Evolutionary conservation across 2,888 invertebrate genomes (phyloP), one percentile per base, ranked within the genome.

Genomic region (Tipula helvola): DNA sequence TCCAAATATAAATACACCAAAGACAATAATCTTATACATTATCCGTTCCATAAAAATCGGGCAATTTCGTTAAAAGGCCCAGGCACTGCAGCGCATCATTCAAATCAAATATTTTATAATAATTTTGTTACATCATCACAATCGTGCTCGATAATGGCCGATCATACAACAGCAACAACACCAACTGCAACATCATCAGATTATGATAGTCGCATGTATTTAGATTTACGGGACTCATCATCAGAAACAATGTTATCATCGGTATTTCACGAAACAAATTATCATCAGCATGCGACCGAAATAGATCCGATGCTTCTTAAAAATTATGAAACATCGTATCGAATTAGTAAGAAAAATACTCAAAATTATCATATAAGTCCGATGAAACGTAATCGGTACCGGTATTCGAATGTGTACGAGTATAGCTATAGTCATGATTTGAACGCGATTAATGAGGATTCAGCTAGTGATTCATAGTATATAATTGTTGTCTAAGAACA

Each of bases 381-480:
- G 87, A 90, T 90, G 90, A 91, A 91, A 89, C 90, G 91, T 88
- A 71, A 71, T 10, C 87, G 87, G 86, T 91, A 91, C 89, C 90
- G 91, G 47, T 91, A 91, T 89, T 92, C 91, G 86, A 92, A 92
- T 88, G 90, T 92, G 86, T 92, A 92, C 88, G 91, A 92, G 89
- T 92, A 92, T 88, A 91, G 91, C 88, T 91, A 91, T 89, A 91
- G 91, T 89, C 91, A 91, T 88, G 91, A 91, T 89, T 90, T 92
- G 88, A 92, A 92, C 89, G 91, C 91, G 88, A 92, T 92, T 89
- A 91, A 91, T 89, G 91, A 92, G 90, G 91, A 91, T 89, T 90
- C 91, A 88, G 90, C 91, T 88, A 91, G 91, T 89, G 91, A 91
- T 89, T 91, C 92, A 90, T 92, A 92, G 92, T 91, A 91, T 90